Evolutionary conservation across 1,140 invertebrate genomes (phyloP).

Genomic region (Anoplophora glabripennis): DNA sequence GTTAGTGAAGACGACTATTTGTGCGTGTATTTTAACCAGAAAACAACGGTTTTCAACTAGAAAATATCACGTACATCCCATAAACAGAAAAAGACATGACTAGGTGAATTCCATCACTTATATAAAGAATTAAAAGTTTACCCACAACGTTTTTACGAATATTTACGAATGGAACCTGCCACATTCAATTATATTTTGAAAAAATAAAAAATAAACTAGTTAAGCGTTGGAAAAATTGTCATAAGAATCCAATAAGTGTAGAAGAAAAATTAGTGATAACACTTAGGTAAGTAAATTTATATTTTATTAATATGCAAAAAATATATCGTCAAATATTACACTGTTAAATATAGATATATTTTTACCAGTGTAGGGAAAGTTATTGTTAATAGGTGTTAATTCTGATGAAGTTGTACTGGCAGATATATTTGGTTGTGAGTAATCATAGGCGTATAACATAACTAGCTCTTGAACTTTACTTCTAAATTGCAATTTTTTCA

Average conservation of each 20-base stretch:
- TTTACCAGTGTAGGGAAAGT: neutral
- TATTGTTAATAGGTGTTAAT: neutral
- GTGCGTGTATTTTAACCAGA: too few species aligned
- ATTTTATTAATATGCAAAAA: neutral
- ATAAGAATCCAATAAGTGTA: neutral
- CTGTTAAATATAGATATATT: neutral
- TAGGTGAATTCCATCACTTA: constrained; percentile 10
- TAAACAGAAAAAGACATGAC: neutral
- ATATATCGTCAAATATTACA: neutral
- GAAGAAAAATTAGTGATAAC: constrained; percentile 1
- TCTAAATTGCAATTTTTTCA: constrained; percentile 50
- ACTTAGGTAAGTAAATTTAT: constrained; percentile 10
- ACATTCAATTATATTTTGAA: constrained; percentile 13
- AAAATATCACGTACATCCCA: neutral
- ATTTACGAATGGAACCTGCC: constrained; percentile 6
- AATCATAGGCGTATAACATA: neutral
- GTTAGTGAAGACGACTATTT: too few species aligned
- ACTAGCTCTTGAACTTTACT: constrained; percentile 47
- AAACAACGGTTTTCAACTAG: too few species aligned
- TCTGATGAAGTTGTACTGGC: neutral
- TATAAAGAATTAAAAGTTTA: constrained; percentile 2
- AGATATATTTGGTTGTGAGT: neutral
- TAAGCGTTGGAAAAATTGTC: constrained; percentile 6
- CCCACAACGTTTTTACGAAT: constrained; percentile 3
- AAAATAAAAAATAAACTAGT: neutral